Evolutionary conservation across 2,888 invertebrate genomes (phyloP).

Genomic region (Terebella lapidaria): DNA sequence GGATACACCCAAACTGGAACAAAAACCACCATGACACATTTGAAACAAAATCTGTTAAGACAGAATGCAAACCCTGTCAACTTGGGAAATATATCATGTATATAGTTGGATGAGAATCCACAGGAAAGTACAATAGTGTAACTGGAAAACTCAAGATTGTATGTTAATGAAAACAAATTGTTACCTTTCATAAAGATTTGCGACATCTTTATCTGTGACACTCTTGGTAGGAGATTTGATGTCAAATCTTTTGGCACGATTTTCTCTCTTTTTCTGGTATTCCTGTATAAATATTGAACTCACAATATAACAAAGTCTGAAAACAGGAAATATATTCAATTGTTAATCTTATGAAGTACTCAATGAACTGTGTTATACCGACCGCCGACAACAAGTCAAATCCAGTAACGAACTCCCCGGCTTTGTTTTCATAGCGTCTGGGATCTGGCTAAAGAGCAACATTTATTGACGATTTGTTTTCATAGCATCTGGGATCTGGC

Average conservation of each 20-base stretch:
- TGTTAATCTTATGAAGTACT: background rate
- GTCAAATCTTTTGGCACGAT: slow-evolving; percentile 61
- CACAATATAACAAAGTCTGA: no score
- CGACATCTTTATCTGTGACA: slow-evolving; percentile 29
- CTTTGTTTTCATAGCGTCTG: slow-evolving; percentile 20
- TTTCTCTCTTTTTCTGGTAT: slow-evolving; percentile 56
- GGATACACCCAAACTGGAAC: background rate
- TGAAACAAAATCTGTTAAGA: no score
- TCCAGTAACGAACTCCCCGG: slow-evolving; percentile 41
- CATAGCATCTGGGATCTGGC: slow-evolving; percentile 3
- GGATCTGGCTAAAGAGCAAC: background rate
- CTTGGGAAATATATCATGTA: no score
- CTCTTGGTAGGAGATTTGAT: background rate
- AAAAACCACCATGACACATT: background rate
- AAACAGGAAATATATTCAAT: no score
- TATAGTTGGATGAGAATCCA: background rate
- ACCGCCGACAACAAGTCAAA: slow-evolving; percentile 41
- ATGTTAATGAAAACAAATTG: background rate
- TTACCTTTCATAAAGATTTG: slow-evolving; percentile 2
- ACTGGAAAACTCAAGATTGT: background rate
- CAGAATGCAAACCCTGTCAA: no score
- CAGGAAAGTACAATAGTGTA: background rate
- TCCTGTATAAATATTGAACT: slow-evolving; percentile 45
- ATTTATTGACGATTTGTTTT: slow-evolving; percentile 22
- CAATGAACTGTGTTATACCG: background rate